phyloP scores from a whole-genome alignment of 2,888 invertebrate species.

The Lucinisca nassula region DNA sequence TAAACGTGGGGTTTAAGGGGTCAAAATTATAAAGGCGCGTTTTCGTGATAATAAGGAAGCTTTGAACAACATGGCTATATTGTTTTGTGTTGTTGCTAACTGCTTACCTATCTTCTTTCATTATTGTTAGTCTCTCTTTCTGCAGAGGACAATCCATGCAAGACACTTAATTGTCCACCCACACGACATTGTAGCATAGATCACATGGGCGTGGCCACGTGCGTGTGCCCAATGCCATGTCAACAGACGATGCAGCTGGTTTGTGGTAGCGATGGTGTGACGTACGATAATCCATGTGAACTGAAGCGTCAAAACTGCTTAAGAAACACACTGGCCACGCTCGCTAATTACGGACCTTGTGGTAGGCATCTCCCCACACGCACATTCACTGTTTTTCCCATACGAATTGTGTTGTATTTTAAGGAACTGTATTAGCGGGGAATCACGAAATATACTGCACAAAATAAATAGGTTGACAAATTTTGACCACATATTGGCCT shows the following conservation, averaged over 20 bases:
- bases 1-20: too few relatives aligned
- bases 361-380: constrained; percentile 91
- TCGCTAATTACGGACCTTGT: constrained; percentile 95
- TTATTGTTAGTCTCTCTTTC: neutral
- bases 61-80: too few relatives aligned
- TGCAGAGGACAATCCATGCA: constrained; percentile 95
- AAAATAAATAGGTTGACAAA: too few relatives aligned
- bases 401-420: too few relatives aligned
- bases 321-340: constrained; percentile 92
- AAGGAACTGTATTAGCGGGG: too few relatives aligned
- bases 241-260: constrained; percentile 91
- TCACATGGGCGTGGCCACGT: constrained; percentile 94
- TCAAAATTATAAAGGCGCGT: too few relatives aligned
- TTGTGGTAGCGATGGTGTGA: constrained; percentile 89
- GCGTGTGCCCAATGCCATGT: constrained; percentile 96
- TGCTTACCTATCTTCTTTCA: neutral
- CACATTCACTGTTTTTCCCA: neutral
- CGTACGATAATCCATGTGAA: constrained; percentile 93
- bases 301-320: constrained; percentile 92
- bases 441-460: too few relatives aligned
- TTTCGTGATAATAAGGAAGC: too few relatives aligned
- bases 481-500: too few relatives aligned
- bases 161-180: constrained; percentile 92
- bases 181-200: constrained; percentile 95
- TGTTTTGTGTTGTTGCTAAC: neutral